phyloP scores from a whole-genome alignment of 2,797 vertebrate species.

The Helostoma temminkii region DNA sequence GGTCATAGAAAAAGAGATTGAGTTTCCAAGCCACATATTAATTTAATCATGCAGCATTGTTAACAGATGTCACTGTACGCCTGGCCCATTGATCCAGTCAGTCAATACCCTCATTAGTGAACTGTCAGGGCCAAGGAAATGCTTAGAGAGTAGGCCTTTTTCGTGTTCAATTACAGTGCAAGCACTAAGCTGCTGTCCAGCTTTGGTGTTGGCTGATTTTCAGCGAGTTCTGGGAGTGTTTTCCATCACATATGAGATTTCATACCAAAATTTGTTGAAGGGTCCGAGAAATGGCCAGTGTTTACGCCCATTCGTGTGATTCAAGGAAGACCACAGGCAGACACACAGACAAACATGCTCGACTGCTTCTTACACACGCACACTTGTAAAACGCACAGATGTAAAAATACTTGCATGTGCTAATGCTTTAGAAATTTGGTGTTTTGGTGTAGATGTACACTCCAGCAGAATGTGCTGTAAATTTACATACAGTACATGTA shows the following conservation, averaged over 20 bases:
- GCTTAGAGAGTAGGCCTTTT: conserved; percentile 61
- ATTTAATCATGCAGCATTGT: conserved; percentile 81
- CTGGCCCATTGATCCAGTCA: conserved; percentile 75
- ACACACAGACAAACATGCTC: conserved; percentile 3
- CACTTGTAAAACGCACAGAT: too few relatives aligned
- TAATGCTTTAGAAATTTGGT: conserved; percentile 1
- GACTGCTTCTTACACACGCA: background rate
- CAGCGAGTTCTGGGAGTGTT: conserved; percentile 44
- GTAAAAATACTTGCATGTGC: conserved; percentile 9
- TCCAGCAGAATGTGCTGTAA: conserved; percentile 1
- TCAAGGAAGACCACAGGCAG: conserved; percentile 26
- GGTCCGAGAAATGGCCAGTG: conserved; percentile 29
- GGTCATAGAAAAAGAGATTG: conserved; percentile 50
- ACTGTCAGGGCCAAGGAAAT: conserved; percentile 62
- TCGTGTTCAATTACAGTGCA: conserved; percentile 67
- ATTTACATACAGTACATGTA: conserved; percentile 18
- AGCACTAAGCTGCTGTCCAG: conserved; percentile 52
- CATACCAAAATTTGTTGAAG: conserved; percentile 33
- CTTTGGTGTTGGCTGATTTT: conserved; percentile 36
- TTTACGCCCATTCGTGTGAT: conserved; percentile 34
- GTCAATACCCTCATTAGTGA: conserved; percentile 79
- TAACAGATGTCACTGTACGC: conserved; percentile 81
- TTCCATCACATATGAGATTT: conserved; percentile 45
- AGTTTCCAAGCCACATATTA: conserved; percentile 74
- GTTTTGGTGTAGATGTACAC: conserved; percentile 17